Base-by-base conservation (phyloP, 2,888 invertebrate species). In the Byasa hedistus region DNA sequence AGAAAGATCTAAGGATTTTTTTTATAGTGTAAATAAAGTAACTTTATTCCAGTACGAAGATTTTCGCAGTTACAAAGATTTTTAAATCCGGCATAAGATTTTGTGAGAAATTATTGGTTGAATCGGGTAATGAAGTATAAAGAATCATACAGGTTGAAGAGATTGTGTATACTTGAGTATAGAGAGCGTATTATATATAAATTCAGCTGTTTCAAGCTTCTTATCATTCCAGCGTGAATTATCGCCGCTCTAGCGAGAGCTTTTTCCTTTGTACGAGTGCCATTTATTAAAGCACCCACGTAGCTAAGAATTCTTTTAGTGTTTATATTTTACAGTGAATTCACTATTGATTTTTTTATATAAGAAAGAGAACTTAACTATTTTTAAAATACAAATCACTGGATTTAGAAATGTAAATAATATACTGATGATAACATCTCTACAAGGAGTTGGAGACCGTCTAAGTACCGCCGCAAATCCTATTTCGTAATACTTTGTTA, bases 211-310 rank as follows among this genome's bases (percentile, higher is more conserved):
- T 55, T 17, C 24, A 7, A 55, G 19, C 55, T 55, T 12, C 55
- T 23, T 55, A 55, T 55, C 55, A 55, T 55, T 19, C 55, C 17
- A n/a, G 57, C n/a, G 62, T 21, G 62, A 62, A 44, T 24, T 59
- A 59, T 62, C 48, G 36, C 22, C 21, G 24, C 44, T 21, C 56
- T 48, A 12, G 62, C n/a, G 56, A 24, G 24, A 48, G 27, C 24
- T 44, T 27, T 44, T 56, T 63, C 56, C 62, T 48, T 63, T 57
- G 56, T 63, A 48, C 56, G 56, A 63, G 8, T 27, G 55, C 48
- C 57, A 57, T 63, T 63, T 63, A 63, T 57, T 56, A 48, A 48
- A 57, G 56, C 27, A 62, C 44, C 44, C 56, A 44, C 22, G 56
- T 57, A 27, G 5, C 57, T 57, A 17, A 32, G 57, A 57, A 19